Conservation (phyloP, 1,140 invertebrate species). For the Atta texana region DNA sequence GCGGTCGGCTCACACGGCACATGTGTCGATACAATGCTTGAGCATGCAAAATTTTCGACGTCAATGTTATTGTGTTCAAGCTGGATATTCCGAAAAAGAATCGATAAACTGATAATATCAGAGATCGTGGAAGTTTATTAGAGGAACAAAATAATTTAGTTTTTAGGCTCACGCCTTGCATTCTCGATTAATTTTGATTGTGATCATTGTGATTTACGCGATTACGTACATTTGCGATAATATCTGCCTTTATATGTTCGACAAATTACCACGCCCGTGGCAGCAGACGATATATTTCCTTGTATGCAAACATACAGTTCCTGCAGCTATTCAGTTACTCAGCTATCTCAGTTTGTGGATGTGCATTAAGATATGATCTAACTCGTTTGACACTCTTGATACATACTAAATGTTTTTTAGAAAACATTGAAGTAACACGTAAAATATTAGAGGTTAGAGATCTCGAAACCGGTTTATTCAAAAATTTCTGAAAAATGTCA, state of each 20-base stretch:
- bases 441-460: conserved; percentile 10
- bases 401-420: not conserved
- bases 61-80: conserved; percentile 29
- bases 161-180: not conserved
- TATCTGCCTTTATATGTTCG: not conserved
- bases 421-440: conserved; percentile 18
- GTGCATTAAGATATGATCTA: conserved; percentile 39
- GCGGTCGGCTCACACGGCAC: not conserved
- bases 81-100: conserved; percentile 7
- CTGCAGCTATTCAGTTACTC: not conserved
- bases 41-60: conserved; percentile 50
- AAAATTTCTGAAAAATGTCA: not conserved
- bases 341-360: not conserved
- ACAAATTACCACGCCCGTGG: not conserved
- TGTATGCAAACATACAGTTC: not conserved
- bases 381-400: conserved; percentile 9
- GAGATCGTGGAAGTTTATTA: conserved; percentile 19
- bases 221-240: not conserved
- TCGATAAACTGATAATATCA: not conserved
- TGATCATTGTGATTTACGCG: not conserved
- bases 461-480: not conserved
- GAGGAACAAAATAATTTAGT: not conserved
- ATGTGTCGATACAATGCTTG: conserved; percentile 1
- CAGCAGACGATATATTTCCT: conserved; percentile 9
- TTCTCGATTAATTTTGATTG: not conserved